Evolutionary conservation across 2,113 vertebrate genomes (phyloP).

Genomic region (Lanius ludovicianus): DNA sequence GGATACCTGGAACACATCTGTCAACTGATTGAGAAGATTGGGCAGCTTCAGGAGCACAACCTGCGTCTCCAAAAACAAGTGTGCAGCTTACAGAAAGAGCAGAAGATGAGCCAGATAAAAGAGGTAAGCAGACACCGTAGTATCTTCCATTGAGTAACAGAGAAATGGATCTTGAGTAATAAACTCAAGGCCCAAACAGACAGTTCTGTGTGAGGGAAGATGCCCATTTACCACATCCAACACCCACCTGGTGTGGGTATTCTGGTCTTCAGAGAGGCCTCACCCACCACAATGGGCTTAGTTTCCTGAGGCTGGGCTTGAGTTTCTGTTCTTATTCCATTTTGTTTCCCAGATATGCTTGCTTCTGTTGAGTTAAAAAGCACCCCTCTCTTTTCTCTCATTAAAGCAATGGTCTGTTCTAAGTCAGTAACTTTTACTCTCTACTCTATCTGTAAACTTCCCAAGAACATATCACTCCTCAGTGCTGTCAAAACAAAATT

Average conservation of each 20-base stretch:
- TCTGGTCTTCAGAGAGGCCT: not conserved
- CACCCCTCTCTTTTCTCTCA: not conserved
- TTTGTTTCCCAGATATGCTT: not conserved
- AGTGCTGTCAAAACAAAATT: not conserved
- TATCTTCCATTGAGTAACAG: not conserved
- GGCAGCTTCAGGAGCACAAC: conserved; percentile 86
- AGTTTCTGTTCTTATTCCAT: not conserved
- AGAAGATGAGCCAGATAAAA: conserved; percentile 75
- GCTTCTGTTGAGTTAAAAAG: not conserved
- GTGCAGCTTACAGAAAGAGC: conserved; percentile 78
- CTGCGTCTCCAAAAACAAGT: conserved; percentile 82
- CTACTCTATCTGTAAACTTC: not conserved
- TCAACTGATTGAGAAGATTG: conserved; percentile 88
- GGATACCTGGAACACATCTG: conserved; percentile 88
- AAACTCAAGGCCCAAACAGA: not conserved
- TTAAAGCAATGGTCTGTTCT: fast-evolving
- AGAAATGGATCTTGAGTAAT: not conserved
- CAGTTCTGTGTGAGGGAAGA: not conserved
- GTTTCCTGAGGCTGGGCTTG: not conserved
- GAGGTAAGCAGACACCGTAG: conserved; percentile 72
- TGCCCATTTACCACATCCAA: not conserved
- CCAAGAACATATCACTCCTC: not conserved
- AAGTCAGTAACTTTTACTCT: not conserved
- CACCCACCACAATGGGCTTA: not conserved
- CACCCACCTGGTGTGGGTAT: not conserved